phyloP scores from a whole-genome alignment of 23 tunicate species.

The Halocynthia roretzi region DNA sequence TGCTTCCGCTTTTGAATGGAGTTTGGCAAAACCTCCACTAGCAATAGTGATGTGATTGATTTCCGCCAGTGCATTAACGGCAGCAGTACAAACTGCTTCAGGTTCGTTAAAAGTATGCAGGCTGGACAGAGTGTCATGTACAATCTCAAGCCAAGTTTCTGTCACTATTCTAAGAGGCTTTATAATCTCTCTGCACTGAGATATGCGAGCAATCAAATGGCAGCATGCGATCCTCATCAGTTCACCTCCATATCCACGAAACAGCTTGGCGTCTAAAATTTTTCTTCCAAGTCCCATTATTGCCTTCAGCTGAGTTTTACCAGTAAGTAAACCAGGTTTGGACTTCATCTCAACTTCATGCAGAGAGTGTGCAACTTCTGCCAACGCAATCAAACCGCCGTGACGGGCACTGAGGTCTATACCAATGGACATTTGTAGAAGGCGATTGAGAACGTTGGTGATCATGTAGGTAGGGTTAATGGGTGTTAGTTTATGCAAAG shows the following conservation, averaged over 20 bases:
- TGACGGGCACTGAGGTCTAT: conserved; percentile 68
- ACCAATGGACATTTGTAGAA: conserved; percentile 80
- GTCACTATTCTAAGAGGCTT: conserved; percentile 27
- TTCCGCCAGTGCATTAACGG: conserved; percentile 73
- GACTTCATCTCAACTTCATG: conserved; percentile 56
- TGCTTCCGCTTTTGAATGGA: conserved; percentile 28
- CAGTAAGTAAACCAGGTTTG: conserved; percentile 40
- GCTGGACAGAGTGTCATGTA: conserved; percentile 78
- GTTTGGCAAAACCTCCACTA: conserved; percentile 36
- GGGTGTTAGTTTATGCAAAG: conserved; percentile 70
- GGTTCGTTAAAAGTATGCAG: conserved; percentile 48
- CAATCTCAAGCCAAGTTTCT: conserved; percentile 61
- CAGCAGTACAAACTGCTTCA: conserved; percentile 70
- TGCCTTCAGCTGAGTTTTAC: conserved; percentile 36
- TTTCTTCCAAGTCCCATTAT: conserved; percentile 40
- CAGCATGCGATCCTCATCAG: conserved; percentile 82
- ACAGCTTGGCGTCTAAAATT: conserved; percentile 51
- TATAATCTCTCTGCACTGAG: conserved; percentile 59
- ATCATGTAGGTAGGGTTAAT: conserved; percentile 61
- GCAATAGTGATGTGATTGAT: conserved; percentile 62
- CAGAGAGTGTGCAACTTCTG: conserved; percentile 72
- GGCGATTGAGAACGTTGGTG: conserved; percentile 23
- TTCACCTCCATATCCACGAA: conserved; percentile 79
- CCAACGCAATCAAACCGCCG: conserved; percentile 78
- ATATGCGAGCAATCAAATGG: conserved; percentile 69